A percentile compares a stretch with the other conserved stretches of the same genome.
Conservation (phyloP, 2,113 vertebrate species). For the Perca flavescens region DNA sequence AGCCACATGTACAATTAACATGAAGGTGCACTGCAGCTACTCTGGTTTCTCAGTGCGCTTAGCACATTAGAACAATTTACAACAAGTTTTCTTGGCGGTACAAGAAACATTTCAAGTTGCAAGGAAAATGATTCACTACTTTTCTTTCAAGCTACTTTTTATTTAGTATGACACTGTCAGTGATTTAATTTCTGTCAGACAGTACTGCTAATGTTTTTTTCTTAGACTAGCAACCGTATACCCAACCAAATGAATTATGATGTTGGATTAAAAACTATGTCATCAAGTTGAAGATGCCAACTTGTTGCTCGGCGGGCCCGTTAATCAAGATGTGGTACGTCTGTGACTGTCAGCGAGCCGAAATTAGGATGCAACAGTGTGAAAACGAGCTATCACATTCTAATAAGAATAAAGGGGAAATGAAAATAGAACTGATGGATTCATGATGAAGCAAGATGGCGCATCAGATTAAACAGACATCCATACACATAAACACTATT, state of each 20-base stretch:
- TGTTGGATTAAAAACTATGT: background rate
- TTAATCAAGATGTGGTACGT: background rate
- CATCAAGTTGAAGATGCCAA: background rate
- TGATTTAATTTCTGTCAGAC: background rate
- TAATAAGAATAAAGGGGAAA: conserved; percentile 7
- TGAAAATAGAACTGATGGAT: conserved; percentile 21
- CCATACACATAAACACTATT: background rate
- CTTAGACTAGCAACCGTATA: background rate
- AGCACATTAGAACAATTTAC: background rate
- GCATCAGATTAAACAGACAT: background rate
- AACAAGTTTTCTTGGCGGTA: background rate
- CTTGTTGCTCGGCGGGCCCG: background rate
- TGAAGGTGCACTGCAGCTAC: background rate
- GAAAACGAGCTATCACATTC: background rate
- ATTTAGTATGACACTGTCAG: background rate
- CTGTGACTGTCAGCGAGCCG: background rate
- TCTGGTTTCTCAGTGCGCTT: background rate
- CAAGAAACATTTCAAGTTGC: too few relatives aligned
- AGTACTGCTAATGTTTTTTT: background rate
- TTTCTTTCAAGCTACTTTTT: background rate
- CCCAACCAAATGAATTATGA: background rate
- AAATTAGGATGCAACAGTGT: background rate
- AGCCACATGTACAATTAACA: background rate
- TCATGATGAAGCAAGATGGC: background rate
- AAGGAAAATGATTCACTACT: background rate